Conservation (phyloP, 2,113 vertebrate genomes). For the Passer domesticus region DNA sequence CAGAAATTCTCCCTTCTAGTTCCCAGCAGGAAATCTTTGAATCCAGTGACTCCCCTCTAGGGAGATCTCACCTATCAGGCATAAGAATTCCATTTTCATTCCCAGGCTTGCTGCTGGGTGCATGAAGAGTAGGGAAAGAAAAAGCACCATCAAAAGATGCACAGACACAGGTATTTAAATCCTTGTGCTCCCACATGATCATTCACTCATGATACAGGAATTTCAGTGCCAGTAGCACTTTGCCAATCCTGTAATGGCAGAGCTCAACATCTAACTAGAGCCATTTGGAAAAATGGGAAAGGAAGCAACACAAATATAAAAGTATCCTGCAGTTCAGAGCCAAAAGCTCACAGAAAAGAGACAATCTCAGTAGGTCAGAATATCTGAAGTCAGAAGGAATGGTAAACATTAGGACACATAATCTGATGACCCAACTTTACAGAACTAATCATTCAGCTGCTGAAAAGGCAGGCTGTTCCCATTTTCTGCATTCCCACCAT, state of each 20-base stretch:
- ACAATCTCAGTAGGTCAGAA: neutral
- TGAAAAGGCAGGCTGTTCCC: slow-evolving; percentile 4
- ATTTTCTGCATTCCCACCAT: slow-evolving; percentile 35
- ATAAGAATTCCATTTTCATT: neutral
- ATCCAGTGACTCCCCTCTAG: neutral
- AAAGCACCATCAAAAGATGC: neutral
- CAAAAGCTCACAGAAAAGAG: neutral
- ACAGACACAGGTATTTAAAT: neutral
- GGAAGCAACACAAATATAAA: neutral
- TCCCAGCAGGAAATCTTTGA: slow-evolving; percentile 6
- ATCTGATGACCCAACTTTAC: slow-evolving; percentile 2
- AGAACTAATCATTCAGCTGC: slow-evolving; percentile 9
- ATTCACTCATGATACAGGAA: neutral
- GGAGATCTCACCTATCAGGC: neutral
- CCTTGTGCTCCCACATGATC: neutral
- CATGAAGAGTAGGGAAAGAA: neutral
- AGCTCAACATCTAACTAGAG: neutral
- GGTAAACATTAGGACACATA: neutral
- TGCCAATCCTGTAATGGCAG: neutral
- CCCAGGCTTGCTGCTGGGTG: neutral
- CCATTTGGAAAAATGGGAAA: neutral
- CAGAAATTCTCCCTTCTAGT: neutral
- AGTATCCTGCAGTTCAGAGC: neutral
- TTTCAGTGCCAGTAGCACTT: neutral
- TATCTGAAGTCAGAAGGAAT: neutral